A percentile compares a stretch with the other conserved stretches of the same genome.
Conservation (phyloP, 2,888 invertebrate species). For the Entomobrya multifasciata region DNA sequence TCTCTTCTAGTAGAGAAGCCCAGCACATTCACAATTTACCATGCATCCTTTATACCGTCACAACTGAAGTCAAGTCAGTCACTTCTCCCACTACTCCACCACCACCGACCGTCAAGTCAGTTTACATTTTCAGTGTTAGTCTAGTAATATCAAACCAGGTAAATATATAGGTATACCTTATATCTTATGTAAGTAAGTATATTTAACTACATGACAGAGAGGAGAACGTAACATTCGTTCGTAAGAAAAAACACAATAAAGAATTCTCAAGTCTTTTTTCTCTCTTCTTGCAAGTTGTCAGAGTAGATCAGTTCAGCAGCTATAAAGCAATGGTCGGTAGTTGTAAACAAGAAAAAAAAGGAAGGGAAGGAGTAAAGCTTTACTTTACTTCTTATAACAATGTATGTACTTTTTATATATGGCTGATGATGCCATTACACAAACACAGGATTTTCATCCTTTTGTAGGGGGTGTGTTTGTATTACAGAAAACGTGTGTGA, state of each 20-base stretch:
- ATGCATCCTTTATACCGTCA: constrained; percentile 41
- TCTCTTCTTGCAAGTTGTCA: constrained; percentile 27
- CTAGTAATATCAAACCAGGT: neutral
- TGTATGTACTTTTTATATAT: neutral
- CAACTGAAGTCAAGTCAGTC: constrained; percentile 64
- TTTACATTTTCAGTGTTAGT: constrained; percentile 16
- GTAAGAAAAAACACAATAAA: constrained; percentile 2
- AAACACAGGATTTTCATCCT: constrained; percentile 24
- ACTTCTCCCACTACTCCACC: constrained; percentile 32
- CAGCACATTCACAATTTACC: constrained; percentile 23
- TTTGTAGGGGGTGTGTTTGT: constrained; percentile 32
- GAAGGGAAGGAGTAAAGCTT: constrained; percentile 31
- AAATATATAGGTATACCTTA: constrained; percentile 4
- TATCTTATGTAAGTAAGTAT: too few species aligned
- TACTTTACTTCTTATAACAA: constrained; percentile 40
- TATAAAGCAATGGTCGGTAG: neutral
- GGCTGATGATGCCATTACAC: constrained; percentile 21
- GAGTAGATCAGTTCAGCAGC: constrained; percentile 37
- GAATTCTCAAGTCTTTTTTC: neutral
- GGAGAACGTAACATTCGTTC: neutral
- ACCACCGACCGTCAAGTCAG: constrained; percentile 22
- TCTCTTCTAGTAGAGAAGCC: neutral
- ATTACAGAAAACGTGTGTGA: constrained; percentile 40
- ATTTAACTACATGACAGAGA: neutral
- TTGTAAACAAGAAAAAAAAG: constrained; percentile 39